Conservation (phyloP, 2,113 vertebrate genomes). For the Plecturocebus donacophilus region DNA sequence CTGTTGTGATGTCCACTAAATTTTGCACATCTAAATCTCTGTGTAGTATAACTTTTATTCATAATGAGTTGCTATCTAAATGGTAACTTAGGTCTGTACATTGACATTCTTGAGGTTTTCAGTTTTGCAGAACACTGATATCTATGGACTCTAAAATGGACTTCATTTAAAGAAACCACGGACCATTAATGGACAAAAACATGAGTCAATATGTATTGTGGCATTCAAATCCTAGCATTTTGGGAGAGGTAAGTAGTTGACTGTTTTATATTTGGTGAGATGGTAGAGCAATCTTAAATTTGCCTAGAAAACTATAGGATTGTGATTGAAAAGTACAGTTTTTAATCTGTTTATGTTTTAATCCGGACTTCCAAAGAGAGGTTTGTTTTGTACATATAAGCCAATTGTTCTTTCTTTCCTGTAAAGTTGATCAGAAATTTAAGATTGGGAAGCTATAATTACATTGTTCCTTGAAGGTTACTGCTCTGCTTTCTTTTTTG, state of each 20-base stretch:
- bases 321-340: not conserved
- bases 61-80: constrained; percentile 21
- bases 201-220: constrained; percentile 67
- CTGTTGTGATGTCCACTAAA: not conserved
- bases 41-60: not conserved
- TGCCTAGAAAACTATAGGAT: not conserved
- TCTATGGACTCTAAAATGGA: constrained; percentile 65
- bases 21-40: not conserved
- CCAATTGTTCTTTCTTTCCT: not conserved
- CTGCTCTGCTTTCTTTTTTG: not conserved
- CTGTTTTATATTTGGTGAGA: constrained; percentile 40
- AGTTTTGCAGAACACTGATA: constrained; percentile 70
- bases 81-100: constrained; percentile 25
- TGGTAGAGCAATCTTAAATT: not conserved
- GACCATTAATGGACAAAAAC: constrained; percentile 64
- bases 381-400: constrained; percentile 33
- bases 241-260: constrained; percentile 73
- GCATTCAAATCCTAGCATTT: constrained; percentile 65
- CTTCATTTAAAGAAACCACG: constrained; percentile 65
- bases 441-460: not conserved
- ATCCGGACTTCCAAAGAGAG: constrained; percentile 31
- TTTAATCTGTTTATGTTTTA: constrained; percentile 42
- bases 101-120: constrained; percentile 73
- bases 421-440: not conserved
- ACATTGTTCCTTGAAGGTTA: not conserved